A percentile compares a stretch with the other conserved stretches of the same genome.
phyloP scores from a whole-genome alignment of 2,113 vertebrate species.

The Mirounga angustirostris region DNA sequence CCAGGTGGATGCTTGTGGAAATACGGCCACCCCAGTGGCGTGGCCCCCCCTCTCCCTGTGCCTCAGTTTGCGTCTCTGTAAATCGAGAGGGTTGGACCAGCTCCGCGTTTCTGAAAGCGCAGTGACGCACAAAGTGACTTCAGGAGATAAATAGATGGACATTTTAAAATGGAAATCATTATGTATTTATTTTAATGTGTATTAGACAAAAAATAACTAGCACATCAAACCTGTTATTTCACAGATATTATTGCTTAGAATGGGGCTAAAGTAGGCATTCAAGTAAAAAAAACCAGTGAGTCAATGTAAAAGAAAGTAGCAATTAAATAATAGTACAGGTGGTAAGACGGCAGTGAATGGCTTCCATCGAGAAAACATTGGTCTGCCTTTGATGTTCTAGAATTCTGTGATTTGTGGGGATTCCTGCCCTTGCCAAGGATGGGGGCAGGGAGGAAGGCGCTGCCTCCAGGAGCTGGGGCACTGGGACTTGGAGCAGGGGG shows the following conservation, averaged over 20 bases:
- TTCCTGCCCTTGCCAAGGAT: not conserved
- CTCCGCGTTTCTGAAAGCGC: not conserved
- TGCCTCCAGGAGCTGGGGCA: not conserved
- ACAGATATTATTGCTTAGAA: conserved; percentile 75
- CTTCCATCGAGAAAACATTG: not conserved
- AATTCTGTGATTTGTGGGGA: not conserved
- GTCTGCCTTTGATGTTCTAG: conserved; percentile 31
- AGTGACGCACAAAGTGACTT: not conserved
- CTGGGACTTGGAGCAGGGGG: not conserved
- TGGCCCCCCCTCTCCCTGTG: not conserved
- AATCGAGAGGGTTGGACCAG: not conserved
- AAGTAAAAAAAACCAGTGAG: conserved; percentile 66
- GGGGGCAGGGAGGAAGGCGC: not conserved
- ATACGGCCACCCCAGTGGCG: rapidly evolving
- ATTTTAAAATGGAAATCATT: conserved; percentile 74
- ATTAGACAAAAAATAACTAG: conserved; percentile 77
- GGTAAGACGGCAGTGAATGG: conserved; percentile 41
- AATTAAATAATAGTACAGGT: conserved; percentile 79
- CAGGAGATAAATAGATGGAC: conserved; percentile 60
- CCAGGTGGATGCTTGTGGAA: not conserved
- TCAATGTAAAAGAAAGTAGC: conserved; percentile 76
- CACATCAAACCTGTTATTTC: conserved; percentile 83
- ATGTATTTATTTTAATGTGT: conserved; percentile 70
- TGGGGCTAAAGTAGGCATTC: conserved; percentile 73
- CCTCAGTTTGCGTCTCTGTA: not conserved